Evolutionary conservation across 1,140 invertebrate genomes (phyloP), one percentile per base, ranked within the genome.

Genomic region (Heliconius hermathena): DNA sequence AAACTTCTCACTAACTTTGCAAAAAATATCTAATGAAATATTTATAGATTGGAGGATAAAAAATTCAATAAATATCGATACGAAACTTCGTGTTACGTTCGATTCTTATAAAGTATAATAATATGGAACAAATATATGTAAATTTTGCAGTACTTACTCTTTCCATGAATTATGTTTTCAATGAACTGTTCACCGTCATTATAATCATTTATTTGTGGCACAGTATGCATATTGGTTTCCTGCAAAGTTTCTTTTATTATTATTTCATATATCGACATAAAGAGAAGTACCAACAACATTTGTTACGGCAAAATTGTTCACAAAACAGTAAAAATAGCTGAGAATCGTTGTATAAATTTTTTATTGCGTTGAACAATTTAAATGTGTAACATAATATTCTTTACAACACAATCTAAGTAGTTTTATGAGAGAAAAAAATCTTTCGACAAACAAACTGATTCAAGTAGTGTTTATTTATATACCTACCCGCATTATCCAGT

Each of bases 111-210:
- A 36, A 36, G 0, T 36, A 36, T 20, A 52, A 52, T 0, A 52
- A 52, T 20, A 0, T 11, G 8, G 9, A 60, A 11, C n/a, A 60
- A 60, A 26, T n/a, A 60, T 66, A 66, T 66, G 11, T 57, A 57
- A 57, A 11, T 22, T 36, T n/a, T 29, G 13, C 22, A n/a, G 29
- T 66, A 90, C 87, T 90, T 82, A 92, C 90, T 82, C 73, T 89
- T 79, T 41, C 85, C 87, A 83, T 82, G 33, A 71, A 85, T 11
- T 71, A 90, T 74, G 54, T 79, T 84, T 76, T 86, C 83, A 74
- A 92, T 70, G 76, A 84, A 90, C 22, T 84, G 4, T 71, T 87
- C 80, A 6, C 90, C 89, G 75, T 92, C 81, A 8, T 74, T 79
- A 5, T 36, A 75, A 41, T 79, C 36, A 41, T 73, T 79, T 81